These are phyloP conservation scores for Thalassaphorura encarpata DNA, from an alignment of 1,140 invertebrate species.

Conservation along the genomic window DNA sequence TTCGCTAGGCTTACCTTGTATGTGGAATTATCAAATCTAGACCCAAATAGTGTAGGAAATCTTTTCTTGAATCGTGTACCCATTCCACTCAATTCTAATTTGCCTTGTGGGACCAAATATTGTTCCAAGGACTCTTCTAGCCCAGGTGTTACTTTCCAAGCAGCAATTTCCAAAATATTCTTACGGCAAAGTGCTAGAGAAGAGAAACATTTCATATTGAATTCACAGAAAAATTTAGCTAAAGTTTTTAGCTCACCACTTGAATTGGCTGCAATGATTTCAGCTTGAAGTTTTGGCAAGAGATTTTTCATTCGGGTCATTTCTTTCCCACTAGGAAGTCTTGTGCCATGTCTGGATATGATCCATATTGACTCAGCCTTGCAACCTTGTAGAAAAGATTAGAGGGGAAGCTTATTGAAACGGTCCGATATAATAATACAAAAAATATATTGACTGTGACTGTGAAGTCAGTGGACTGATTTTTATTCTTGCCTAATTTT, in stretches of 20 bases:
- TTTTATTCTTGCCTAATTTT: too few relatives aligned
- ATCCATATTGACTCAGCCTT: constrained; percentile 51
- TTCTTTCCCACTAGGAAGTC: constrained; percentile 48
- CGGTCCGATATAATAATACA: too few relatives aligned
- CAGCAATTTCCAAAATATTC: constrained; percentile 36
- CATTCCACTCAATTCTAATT: constrained; percentile 52
- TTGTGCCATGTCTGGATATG: constrained; percentile 54
- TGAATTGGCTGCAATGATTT: constrained; percentile 43
- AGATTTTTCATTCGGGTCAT: constrained; percentile 42
- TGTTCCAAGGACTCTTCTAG: constrained; percentile 40
- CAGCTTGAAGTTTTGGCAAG: constrained; percentile 41
- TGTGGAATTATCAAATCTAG: constrained; percentile 45
- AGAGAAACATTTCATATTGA: constrained; percentile 15
- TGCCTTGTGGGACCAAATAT: constrained; percentile 50
- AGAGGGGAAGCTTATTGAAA: neutral
- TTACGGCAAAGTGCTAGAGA: constrained; percentile 31
- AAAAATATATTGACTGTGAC: too few relatives aligned
- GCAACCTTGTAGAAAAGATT: constrained; percentile 43
- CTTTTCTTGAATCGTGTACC: constrained; percentile 53
- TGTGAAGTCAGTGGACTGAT: too few relatives aligned
- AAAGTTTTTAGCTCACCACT: constrained; percentile 32
- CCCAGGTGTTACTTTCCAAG: constrained; percentile 42
- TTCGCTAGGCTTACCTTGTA: constrained; percentile 37
- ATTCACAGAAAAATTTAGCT: neutral
- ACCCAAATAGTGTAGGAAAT: constrained; percentile 49